These are phyloP conservation scores for Anguilla japonica DNA, from an alignment of 2,113 vertebrate genomes.

Conservation along the genomic window DNA sequence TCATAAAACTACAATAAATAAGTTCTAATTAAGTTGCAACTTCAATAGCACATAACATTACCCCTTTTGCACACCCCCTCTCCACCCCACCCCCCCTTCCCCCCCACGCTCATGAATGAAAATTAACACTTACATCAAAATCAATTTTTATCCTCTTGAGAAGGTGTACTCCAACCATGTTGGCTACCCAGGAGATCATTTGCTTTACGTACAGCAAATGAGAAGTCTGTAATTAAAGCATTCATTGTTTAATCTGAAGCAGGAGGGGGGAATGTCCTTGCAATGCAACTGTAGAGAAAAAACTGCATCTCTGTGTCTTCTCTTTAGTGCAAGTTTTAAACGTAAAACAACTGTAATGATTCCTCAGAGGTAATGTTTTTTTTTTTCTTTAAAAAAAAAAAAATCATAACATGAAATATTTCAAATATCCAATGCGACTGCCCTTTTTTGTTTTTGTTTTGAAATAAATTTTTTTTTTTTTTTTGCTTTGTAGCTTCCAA, in stretches of 20 bases:
- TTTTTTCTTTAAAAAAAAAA: conserved; percentile 42
- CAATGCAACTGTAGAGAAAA: conserved; percentile 59
- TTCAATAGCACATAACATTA: conserved; percentile 67
- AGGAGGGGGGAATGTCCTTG: conserved; percentile 56
- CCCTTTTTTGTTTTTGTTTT: conserved; percentile 38
- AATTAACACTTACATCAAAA: conserved; percentile 77
- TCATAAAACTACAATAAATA: conserved; percentile 74
- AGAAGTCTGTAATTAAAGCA: conserved; percentile 77
- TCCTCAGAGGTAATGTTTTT: conserved; percentile 68
- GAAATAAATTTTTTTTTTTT: conserved; percentile 36
- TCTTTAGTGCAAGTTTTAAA: conserved; percentile 80
- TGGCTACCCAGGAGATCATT: conserved; percentile 62
- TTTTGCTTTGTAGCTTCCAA: conserved; percentile 66
- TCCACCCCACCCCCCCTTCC: conserved; percentile 35
- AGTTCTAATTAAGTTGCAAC: conserved; percentile 69
- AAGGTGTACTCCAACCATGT: conserved; percentile 72
- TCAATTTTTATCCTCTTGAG: conserved; percentile 72
- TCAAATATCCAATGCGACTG: conserved; percentile 64
- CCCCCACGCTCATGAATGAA: conserved; percentile 55
- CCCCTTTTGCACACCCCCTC: conserved; percentile 35
- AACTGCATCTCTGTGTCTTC: conserved; percentile 74
- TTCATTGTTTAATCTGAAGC: conserved; percentile 64
- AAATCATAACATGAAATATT: conserved; percentile 58
- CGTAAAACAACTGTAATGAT: conserved; percentile 74
- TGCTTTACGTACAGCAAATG: conserved; percentile 72